Evolutionary conservation across 2,888 invertebrate genomes (phyloP).

Genomic region (Anthophora plumipes): DNA sequence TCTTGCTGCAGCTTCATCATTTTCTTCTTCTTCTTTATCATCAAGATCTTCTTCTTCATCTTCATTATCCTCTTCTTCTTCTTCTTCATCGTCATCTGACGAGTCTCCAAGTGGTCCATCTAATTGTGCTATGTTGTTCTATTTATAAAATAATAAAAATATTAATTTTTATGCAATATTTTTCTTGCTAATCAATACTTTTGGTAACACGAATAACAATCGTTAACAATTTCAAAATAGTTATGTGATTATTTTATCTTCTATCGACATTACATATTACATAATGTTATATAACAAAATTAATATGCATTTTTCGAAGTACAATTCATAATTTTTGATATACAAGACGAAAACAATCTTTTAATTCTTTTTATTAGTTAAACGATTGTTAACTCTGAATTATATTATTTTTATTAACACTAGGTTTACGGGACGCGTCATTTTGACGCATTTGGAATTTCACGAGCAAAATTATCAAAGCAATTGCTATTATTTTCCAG

Average conservation of each 20-base stretch:
- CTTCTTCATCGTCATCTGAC: slow-evolving; percentile 92
- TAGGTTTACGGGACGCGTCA: no score
- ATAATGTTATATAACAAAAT: background rate
- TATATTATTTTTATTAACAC: no score
- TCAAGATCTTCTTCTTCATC: slow-evolving; percentile 85
- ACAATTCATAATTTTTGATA: background rate
- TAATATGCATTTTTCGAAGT: background rate
- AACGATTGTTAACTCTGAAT: background rate
- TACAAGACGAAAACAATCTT: background rate
- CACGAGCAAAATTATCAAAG: no score
- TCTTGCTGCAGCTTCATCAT: slow-evolving; percentile 82
- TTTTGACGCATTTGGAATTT: no score
- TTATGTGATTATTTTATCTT: background rate
- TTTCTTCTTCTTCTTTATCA: slow-evolving; percentile 85
- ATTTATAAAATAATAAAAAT: slow-evolving; percentile 45
- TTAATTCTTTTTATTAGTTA: background rate
- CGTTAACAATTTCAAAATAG: background rate
- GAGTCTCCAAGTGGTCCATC: slow-evolving; percentile 89
- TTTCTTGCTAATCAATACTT: background rate
- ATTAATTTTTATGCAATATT: background rate
- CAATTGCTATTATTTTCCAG: no score
- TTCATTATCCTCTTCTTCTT: slow-evolving; percentile 87
- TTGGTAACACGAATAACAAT: background rate
- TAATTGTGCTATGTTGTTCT: slow-evolving; percentile 84
- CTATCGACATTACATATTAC: background rate